Evolutionary conservation across 2,888 invertebrate genomes (phyloP).

Genomic region (Zygogramma bicolorata): DNA sequence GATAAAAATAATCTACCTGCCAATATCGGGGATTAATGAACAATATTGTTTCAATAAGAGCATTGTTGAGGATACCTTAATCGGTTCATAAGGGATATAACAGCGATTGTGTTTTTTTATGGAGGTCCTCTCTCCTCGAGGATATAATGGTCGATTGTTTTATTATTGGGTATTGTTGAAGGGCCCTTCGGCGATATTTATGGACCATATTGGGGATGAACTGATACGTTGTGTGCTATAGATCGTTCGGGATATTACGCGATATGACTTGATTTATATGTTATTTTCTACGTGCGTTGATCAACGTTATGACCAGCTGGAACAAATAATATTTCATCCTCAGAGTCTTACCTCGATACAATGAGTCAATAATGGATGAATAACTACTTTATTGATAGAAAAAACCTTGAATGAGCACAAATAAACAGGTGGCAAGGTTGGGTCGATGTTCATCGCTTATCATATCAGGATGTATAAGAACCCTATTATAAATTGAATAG

Average conservation of each 20-base stretch:
- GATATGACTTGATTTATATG: neutral
- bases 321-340: no score
- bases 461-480: no score
- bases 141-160: slow-evolving; percentile 7
- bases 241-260: neutral
- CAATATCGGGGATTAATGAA: slow-evolving; percentile 66
- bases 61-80: slow-evolving; percentile 43
- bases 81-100: slow-evolving; percentile 25
- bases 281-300: neutral
- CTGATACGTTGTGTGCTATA: neutral
- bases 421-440: no score
- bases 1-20: slow-evolving; percentile 67
- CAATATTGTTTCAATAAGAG: slow-evolving; percentile 62
- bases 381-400: no score
- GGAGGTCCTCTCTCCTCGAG: neutral
- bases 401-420: no score
- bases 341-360: no score
- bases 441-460: no score
- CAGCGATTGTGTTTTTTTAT: slow-evolving; percentile 17
- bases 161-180: slow-evolving; percentile 17
- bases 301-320: no score
- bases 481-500: no score
- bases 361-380: no score
- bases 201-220: slow-evolving; percentile 14
- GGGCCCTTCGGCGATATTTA: slow-evolving; percentile 19